Conservation (phyloP, 2,113 vertebrate species). For the Oryzias javanicus region DNA sequence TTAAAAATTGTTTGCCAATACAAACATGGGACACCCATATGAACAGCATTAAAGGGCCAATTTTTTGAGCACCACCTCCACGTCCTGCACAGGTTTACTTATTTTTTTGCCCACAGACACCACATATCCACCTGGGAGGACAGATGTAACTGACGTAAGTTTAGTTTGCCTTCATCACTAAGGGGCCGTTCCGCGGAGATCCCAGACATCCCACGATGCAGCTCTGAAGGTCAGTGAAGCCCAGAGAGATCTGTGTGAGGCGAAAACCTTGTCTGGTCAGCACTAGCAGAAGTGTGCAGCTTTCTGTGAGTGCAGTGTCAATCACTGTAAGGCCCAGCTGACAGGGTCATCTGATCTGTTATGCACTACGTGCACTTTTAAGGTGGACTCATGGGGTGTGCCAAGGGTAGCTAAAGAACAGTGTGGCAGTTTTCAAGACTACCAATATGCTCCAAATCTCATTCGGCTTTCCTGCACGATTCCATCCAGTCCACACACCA, state of each 20-base stretch:
- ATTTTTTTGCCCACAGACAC: too few species aligned
- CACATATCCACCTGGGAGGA: too few species aligned
- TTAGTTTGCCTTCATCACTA: too few species aligned
- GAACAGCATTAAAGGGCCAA: too few species aligned
- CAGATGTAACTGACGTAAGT: too few species aligned
- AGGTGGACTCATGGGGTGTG: conserved; percentile 38
- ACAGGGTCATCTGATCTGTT: conserved; percentile 65
- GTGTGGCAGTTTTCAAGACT: conserved; percentile 28
- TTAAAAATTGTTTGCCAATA: too few species aligned
- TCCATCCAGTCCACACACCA: conserved; percentile 16
- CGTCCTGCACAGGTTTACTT: too few species aligned
- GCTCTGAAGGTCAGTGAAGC: conserved; percentile 15
- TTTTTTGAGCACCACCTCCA: too few species aligned
- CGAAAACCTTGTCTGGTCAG: conserved; percentile 65
- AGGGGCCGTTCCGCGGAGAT: too few species aligned
- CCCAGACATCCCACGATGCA: neutral
- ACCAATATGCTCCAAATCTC: conserved; percentile 49
- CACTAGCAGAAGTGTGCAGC: conserved; percentile 55
- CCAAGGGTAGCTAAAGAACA: conserved; percentile 45
- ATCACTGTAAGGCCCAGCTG: conserved; percentile 54
- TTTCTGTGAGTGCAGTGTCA: conserved; percentile 54
- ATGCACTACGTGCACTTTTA: conserved; percentile 66
- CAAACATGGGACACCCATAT: too few species aligned
- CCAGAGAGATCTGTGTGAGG: conserved; percentile 23
- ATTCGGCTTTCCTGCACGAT: conserved; percentile 24